Evolutionary conservation across 2,113 vertebrate genomes (phyloP).

Genomic region (Forbesichthys papilliferus): DNA sequence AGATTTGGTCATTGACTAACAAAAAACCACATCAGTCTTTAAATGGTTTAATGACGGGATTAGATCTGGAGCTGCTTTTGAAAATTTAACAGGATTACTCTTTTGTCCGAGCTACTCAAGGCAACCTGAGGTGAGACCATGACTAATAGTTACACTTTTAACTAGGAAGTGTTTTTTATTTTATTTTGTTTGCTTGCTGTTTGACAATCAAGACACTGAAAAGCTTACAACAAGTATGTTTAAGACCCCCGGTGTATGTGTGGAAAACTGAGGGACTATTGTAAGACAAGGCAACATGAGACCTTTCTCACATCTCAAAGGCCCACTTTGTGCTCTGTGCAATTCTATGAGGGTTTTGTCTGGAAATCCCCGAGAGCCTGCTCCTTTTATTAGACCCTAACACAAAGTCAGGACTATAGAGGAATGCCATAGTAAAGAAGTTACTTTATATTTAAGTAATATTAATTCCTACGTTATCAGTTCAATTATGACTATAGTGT

Average conservation of each 20-base stretch:
- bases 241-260: conserved; percentile 34
- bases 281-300: conserved; percentile 40
- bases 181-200: conserved; percentile 16
- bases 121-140: conserved; percentile 16
- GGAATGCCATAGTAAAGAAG: conserved; percentile 9
- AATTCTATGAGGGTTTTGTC: conserved; percentile 41
- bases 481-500: not conserved
- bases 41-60: not conserved
- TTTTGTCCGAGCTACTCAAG: conserved; percentile 13
- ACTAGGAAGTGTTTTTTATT: no score
- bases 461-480: not conserved
- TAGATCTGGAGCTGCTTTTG: not conserved
- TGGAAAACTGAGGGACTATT: conserved; percentile 56
- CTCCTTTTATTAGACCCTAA: conserved; percentile 40
- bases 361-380: conserved; percentile 20
- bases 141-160: not conserved
- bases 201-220: conserved; percentile 56
- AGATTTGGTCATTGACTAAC: not conserved
- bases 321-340: conserved; percentile 61
- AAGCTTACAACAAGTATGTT: conserved; percentile 61
- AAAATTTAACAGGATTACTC: conserved; percentile 13
- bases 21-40: not conserved
- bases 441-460: not conserved
- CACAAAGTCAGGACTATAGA: conserved; percentile 20
- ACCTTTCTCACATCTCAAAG: conserved; percentile 54